Base-by-base conservation (phyloP, 2,888 invertebrate species). In the Augiades crinisus region DNA sequence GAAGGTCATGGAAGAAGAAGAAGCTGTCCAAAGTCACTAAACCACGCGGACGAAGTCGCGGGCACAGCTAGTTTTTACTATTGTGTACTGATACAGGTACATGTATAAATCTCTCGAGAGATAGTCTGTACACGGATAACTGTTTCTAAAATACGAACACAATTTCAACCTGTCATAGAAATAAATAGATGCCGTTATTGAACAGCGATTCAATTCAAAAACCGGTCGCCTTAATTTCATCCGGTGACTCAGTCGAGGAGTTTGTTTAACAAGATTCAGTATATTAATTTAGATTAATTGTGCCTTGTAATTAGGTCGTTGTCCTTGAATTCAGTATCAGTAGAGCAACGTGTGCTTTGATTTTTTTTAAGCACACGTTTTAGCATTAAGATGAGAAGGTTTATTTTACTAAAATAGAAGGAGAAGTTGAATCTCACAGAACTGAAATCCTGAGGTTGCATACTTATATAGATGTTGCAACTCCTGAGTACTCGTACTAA, bases 211-310 rank as follows among this genome's bases (percentile, higher is more conserved):
- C 45, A 52, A 50, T 52, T 46, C 47, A 17, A 24, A 52, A 43
- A 58, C 56, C 45, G 50, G 55, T 54, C 47, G 33, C 52, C 24
- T 46, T 46, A 40, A 56, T 37, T 47, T 43, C 53, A 55, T 57
- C 57, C 59, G 56, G 55, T 57, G 60, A 56, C 22, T 61, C 56
- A 57, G 13, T 7, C 7, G 38, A 31, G 16, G 12, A 40, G 21
- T 12, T 21, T 31, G 31, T 40, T 47, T 40, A 47, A 47, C 40
- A 27, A 40, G 47, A 47, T 47, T 40, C 14, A 38, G 31, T 21
- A 19, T 31, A 38, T 47, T 13, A 30, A 21, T 21, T 13, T 47
- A 22, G 21, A 47, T 22, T 47, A 38, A 38, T 38, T 38, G 21
- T 3, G 47, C 38, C 19, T n/a, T 47, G 30, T 38, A 38, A 47